These are phyloP conservation scores for Pristis pectinata DNA, from an alignment of 2,797 vertebrate genomes.

Conservation along the genomic window DNA sequence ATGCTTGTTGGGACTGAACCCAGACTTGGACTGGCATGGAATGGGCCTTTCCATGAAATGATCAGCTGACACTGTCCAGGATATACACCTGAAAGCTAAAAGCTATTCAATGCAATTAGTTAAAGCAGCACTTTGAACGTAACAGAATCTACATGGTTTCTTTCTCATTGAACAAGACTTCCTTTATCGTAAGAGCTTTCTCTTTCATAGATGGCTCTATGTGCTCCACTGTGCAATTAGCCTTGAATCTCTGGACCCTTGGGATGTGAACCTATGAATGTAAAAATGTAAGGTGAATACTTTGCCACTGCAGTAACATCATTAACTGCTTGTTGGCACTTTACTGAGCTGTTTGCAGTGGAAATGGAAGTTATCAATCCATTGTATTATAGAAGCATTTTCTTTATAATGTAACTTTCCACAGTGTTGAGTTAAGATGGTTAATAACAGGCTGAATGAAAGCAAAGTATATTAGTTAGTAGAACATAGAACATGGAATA, in stretches of 20 bases:
- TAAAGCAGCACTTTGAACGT: background rate
- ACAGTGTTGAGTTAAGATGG: background rate
- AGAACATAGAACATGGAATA: no score
- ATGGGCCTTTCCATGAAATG: background rate
- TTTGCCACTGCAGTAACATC: no score
- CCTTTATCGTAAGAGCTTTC: background rate
- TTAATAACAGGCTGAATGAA: background rate
- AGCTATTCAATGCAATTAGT: background rate
- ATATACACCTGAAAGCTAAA: background rate
- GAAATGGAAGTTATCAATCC: background rate
- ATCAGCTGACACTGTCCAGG: background rate
- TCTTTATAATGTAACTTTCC: background rate
- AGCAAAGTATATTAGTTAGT: background rate
- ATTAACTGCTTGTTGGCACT: background rate
- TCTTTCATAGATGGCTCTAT: background rate
- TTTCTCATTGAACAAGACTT: background rate
- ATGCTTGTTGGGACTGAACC: background rate
- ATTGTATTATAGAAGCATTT: background rate
- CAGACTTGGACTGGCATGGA: background rate
- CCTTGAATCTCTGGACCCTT: background rate
- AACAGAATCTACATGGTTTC: background rate
- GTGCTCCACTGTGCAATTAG: background rate
- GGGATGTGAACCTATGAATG: background rate
- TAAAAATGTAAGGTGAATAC: constrained; percentile 13
- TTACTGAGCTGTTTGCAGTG: background rate